Conservation (phyloP, 2,888 invertebrate genomes). For the Hyposoter didymator region DNA sequence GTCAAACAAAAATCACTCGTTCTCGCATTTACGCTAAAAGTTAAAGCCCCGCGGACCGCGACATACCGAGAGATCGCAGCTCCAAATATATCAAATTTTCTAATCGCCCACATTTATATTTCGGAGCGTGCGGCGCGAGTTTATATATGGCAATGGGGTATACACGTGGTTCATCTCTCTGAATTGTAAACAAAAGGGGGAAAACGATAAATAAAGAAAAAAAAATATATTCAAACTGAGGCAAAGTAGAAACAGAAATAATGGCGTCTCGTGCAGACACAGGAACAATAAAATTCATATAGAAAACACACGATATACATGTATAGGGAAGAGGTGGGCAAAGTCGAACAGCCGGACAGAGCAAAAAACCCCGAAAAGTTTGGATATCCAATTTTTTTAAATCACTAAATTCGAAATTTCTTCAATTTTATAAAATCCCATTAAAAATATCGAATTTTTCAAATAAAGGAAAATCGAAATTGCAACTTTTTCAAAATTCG, state of each 20-base stretch:
- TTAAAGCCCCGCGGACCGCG: not conserved
- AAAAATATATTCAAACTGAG: conserved; percentile 39
- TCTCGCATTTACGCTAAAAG: conserved; percentile 13
- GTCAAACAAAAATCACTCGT: conserved; percentile 49
- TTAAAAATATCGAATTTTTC: too few relatives aligned
- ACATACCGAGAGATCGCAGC: not conserved
- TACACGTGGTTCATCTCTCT: conserved; percentile 20
- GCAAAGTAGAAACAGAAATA: conserved; percentile 47
- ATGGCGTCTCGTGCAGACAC: conserved; percentile 63
- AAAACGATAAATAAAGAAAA: conserved; percentile 50
- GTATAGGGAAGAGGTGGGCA: not conserved
- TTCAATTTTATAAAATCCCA: too few relatives aligned
- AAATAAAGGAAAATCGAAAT: too few relatives aligned
- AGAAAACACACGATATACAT: conserved; percentile 23
- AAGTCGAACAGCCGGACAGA: not conserved
- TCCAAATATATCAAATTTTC: conserved; percentile 28
- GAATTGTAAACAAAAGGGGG: conserved; percentile 2
- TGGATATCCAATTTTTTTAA: too few relatives aligned
- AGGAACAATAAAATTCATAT: conserved; percentile 29
- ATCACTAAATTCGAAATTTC: too few relatives aligned
- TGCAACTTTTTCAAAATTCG: too few relatives aligned
- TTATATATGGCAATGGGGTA: conserved; percentile 3
- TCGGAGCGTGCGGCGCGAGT: conserved; percentile 18
- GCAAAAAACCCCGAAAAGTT: too few relatives aligned
- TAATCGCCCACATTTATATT: conserved; percentile 44